Evolutionary conservation across 1,140 invertebrate genomes (phyloP).

Genomic region (Leptonema lineaticorne): DNA sequence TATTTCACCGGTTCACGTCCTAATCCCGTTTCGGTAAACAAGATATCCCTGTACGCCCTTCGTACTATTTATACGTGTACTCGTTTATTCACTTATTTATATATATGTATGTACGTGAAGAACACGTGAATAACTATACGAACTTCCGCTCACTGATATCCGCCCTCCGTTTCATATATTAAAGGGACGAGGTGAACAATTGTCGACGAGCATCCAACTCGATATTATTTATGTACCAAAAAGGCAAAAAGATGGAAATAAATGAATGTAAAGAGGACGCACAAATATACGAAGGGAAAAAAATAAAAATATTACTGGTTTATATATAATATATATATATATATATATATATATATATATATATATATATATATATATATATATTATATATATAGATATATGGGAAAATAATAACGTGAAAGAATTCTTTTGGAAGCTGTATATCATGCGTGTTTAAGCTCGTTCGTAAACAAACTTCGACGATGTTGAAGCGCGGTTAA

Average conservation of each 20-base stretch:
- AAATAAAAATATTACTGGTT: background rate
- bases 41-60: constrained; percentile 15
- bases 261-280: too few relatives aligned
- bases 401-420: too few relatives aligned
- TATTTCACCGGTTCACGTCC: constrained; percentile 35
- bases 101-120: too few relatives aligned
- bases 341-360: background rate
- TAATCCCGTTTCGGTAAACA: constrained; percentile 38
- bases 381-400: too few relatives aligned
- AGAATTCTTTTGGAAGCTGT: too few relatives aligned
- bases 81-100: background rate
- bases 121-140: background rate
- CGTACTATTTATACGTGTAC: too few relatives aligned
- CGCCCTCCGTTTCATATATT: background rate
- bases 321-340: background rate
- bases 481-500: too few relatives aligned
- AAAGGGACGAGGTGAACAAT: background rate
- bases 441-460: too few relatives aligned
- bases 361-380: too few relatives aligned
- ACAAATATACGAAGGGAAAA: background rate
- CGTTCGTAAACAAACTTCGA: too few relatives aligned
- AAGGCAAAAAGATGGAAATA: background rate
- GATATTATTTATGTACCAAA: background rate
- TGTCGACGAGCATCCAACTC: background rate
- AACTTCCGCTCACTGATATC: background rate